A percentile compares a stretch with the other conserved stretches of the same genome.
phyloP scores from a whole-genome alignment of 2,888 invertebrate genomes.

The Polymixis lichenea region DNA sequence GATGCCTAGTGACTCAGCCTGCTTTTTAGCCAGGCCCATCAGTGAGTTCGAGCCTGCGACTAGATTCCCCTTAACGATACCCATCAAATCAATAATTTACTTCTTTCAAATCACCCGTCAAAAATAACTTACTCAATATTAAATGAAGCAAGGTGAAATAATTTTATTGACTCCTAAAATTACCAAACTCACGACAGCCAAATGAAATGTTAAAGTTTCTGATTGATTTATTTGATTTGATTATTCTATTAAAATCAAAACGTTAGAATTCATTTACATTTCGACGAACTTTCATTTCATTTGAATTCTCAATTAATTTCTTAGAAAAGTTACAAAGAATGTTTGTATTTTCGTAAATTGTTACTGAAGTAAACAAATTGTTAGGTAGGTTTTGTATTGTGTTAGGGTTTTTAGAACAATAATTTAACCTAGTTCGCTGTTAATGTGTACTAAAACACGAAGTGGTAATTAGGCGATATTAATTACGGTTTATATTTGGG shows the following conservation, averaged over 20 bases:
- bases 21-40: too few relatives aligned
- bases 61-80: too few relatives aligned
- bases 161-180: constrained; percentile 54
- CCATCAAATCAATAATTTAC: constrained; percentile 7
- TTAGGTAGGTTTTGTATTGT: constrained; percentile 19
- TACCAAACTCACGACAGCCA: constrained; percentile 41
- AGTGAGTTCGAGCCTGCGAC: too few relatives aligned
- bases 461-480: constrained; percentile 30
- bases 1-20: too few relatives aligned
- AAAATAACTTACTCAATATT: constrained; percentile 35
- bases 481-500: constrained; percentile 16
- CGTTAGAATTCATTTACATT: constrained; percentile 54
- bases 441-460: constrained; percentile 31
- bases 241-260: constrained; percentile 62
- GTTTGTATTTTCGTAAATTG: constrained; percentile 47
- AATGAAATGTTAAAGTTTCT: constrained; percentile 57
- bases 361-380: constrained; percentile 48
- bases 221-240: constrained; percentile 64
- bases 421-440: constrained; percentile 19
- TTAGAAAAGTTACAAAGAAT: constrained; percentile 51
- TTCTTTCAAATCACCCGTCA: too few relatives aligned
- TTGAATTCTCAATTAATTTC: constrained; percentile 51
- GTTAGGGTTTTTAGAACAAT: constrained; percentile 13
- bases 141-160: constrained; percentile 18
- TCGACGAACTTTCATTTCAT: constrained; percentile 43